These are phyloP conservation scores for Cyprinodon variegatus DNA, from an alignment of 2,113 vertebrate genomes.

Conservation along the genomic window DNA sequence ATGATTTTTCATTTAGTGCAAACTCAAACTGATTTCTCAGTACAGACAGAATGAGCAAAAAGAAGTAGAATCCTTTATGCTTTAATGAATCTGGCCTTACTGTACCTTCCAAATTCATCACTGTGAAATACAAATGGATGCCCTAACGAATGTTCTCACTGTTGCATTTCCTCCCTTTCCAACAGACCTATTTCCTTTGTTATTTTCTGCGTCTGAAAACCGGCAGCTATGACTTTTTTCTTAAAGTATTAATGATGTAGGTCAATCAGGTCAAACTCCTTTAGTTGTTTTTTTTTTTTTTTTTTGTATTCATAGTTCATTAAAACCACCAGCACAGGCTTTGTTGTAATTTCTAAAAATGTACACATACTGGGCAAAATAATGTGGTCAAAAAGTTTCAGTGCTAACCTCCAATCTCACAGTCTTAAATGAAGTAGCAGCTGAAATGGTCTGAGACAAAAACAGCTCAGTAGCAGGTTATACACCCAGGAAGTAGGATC, in stretches of 20 bases:
- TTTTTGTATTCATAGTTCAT: background rate
- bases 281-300: background rate
- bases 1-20: no score
- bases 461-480: no score
- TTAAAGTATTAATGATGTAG: no score
- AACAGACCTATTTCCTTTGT: background rate
- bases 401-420: no score
- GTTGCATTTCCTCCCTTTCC: background rate
- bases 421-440: no score
- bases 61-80: no score
- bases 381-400: background rate
- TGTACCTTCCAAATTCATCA: background rate
- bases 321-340: background rate
- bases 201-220: background rate
- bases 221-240: background rate
- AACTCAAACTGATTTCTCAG: background rate
- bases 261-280: background rate
- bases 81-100: background rate
- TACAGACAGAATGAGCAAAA: background rate
- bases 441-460: no score
- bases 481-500: no score
- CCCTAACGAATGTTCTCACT: background rate
- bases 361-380: background rate
- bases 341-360: background rate
- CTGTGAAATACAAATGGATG: background rate